A percentile compares a stretch with the other conserved stretches of the same genome.
These are phyloP conservation scores for Edolisoma coerulescens DNA, from an alignment of 2,113 vertebrate species.

Conservation along the genomic window DNA sequence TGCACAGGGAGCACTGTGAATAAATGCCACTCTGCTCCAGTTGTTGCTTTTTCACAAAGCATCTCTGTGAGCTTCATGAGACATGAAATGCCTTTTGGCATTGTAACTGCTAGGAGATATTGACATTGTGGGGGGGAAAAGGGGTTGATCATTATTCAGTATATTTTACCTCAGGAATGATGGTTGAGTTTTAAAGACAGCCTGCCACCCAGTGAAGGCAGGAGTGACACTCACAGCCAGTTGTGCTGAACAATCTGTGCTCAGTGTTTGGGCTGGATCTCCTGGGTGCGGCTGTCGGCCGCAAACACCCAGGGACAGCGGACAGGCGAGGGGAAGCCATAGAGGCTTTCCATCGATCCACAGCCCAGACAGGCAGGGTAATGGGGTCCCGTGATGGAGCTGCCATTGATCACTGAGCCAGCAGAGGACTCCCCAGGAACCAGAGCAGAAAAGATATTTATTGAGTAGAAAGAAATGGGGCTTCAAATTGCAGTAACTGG, in stretches of 20 bases:
- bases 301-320: neutral
- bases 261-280: fast-evolving
- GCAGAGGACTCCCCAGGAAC: neutral
- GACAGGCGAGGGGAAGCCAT: fast-evolving
- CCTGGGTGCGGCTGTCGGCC: fast-evolving
- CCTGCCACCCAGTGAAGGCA: neutral
- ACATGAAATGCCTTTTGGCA: neutral
- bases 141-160: neutral
- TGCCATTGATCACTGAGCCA: neutral
- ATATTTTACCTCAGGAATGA: neutral
- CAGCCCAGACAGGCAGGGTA: neutral
- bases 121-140: neutral
- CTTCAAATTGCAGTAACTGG: neutral
- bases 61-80: neutral
- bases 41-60: neutral
- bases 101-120: neutral
- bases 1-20: neutral
- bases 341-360: neutral
- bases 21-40: neutral
- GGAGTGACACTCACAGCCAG: neutral
- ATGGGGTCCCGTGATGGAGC: neutral
- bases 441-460: neutral
- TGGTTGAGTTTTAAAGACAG: neutral
- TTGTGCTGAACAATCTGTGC: neutral
- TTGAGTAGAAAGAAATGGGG: neutral